Percentiles rank a stretch among this genome's conserved stretches.
Conservation (phyloP, 2,113 vertebrate species). For the Ploceus nigricollis region DNA sequence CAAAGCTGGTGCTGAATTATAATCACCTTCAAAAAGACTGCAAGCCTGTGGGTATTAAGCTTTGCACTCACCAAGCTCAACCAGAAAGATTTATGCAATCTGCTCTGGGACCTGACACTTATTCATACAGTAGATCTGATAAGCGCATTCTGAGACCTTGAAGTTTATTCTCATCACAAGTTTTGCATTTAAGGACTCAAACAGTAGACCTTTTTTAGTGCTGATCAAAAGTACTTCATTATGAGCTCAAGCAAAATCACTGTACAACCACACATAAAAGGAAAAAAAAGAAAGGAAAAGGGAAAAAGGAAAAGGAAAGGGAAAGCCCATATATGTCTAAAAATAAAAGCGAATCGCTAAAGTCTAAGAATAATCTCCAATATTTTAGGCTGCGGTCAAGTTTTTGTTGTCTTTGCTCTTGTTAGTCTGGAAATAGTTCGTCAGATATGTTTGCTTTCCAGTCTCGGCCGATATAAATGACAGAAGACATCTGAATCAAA, state of each 20-base stretch:
- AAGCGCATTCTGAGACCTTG: conserved; percentile 71
- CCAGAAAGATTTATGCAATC: conserved; percentile 72
- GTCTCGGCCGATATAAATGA: conserved; percentile 28
- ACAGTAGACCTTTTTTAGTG: conserved; percentile 61
- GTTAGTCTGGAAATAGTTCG: conserved; percentile 47
- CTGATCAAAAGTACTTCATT: conserved; percentile 68
- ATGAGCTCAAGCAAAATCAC: conserved; percentile 51
- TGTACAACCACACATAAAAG: conserved; percentile 8
- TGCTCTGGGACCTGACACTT: conserved; percentile 69
- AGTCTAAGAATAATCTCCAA: conserved; percentile 27
- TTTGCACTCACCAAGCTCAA: conserved; percentile 60
- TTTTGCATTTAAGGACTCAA: conserved; percentile 70
- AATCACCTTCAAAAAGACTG: conserved; percentile 70
- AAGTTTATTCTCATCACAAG: conserved; percentile 74
- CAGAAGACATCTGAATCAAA: conserved; percentile 47
- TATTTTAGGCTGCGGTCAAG: conserved; percentile 32
- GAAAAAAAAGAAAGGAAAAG: background rate
- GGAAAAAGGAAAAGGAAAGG: background rate
- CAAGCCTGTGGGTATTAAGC: conserved; percentile 71
- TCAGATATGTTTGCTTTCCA: conserved; percentile 28
- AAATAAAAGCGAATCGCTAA: conserved; percentile 55
- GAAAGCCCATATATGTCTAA: background rate
- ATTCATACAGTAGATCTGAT: conserved; percentile 66
- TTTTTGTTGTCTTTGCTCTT: conserved; percentile 10
- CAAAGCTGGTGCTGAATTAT: conserved; percentile 71